Evolutionary conservation across 2,113 vertebrate genomes (phyloP), one percentile per base, ranked within the genome.

Genomic region (Microtus richardsoni): DNA sequence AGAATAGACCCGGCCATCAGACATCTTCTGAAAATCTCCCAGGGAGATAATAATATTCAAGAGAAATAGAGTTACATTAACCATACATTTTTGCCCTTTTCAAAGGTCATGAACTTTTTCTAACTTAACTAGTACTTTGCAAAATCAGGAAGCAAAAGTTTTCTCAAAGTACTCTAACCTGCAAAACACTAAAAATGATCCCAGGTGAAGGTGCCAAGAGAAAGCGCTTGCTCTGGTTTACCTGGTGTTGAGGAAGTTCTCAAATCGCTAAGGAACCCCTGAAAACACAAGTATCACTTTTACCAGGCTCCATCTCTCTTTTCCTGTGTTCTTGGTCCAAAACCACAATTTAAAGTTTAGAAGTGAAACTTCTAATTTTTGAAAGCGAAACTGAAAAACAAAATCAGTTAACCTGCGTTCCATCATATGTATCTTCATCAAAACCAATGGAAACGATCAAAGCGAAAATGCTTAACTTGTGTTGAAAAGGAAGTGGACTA

Each of bases 271-370:
- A 93, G 14, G 24, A 93, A 96, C 47, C 10, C 19, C 39, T 22
- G 9, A 96, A 95, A 96, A 88, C 8, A 87, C 62, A 91, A 89
- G 36, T 49, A 74, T 54, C 62, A 71, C 74, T 96, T 47, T 86
- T 95, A 88, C 95, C 13, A 75, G 64, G 33, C 26, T 60, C 95
- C 91, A 60, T 82, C 54, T 94, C 91, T 95, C 79, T 96, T 82
- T 87, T 94, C 79, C n/a, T 54, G 47, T 58, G n/a, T 87, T 84
- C 70, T 62, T 73, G 33, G 52, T 95, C 71, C 94, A 70, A 96
- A 96, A 88, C 62, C 90, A 93, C 88, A 92, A 93, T 73, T 92
- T 94, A 86, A 94, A 95, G 52, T 86, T 97, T 39, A 94, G 58
- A 95, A 91, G 41, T 96, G 62, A 95, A 93, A 95, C n/a, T 89